phyloP scores from a whole-genome alignment of 2,113 vertebrate species.

The Pelodiscus sinensis region DNA sequence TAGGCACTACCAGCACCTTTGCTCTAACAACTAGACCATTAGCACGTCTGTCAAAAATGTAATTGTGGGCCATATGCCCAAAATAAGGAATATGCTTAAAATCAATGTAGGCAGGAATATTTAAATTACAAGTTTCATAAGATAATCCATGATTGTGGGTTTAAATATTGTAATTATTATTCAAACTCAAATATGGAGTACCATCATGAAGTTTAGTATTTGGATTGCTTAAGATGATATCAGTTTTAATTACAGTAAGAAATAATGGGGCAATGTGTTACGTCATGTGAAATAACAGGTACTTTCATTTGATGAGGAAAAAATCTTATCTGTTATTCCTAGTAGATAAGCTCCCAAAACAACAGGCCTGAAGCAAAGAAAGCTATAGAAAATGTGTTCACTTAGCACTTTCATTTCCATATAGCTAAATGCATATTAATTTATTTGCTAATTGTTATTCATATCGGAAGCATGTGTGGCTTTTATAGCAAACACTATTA shows the following conservation, averaged over 20 bases:
- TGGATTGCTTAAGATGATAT: not conserved
- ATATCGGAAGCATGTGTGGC: not conserved
- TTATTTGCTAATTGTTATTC: not conserved
- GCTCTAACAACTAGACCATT: not conserved
- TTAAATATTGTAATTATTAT: not conserved
- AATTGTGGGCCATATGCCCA: not conserved
- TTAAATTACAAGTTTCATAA: not conserved
- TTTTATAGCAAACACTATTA: not conserved
- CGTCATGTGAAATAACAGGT: not conserved
- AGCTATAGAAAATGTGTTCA: not conserved
- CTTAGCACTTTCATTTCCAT: not conserved
- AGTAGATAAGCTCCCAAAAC: not conserved
- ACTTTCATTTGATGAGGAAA: not conserved
- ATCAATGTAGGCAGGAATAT: not conserved
- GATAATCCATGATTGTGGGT: not conserved
- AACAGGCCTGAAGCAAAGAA: not conserved
- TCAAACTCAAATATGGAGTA: not conserved
- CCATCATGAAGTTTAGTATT: not conserved
- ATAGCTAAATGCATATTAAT: accelerated
- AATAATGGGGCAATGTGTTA: not conserved
- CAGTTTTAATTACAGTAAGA: not conserved
- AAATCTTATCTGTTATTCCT: not conserved
- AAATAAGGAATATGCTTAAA: not conserved
- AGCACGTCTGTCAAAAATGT: not conserved
- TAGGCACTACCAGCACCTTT: not conserved